Conservation (phyloP, 2,888 invertebrate species). For the Trissoscelio sp. region DNA sequence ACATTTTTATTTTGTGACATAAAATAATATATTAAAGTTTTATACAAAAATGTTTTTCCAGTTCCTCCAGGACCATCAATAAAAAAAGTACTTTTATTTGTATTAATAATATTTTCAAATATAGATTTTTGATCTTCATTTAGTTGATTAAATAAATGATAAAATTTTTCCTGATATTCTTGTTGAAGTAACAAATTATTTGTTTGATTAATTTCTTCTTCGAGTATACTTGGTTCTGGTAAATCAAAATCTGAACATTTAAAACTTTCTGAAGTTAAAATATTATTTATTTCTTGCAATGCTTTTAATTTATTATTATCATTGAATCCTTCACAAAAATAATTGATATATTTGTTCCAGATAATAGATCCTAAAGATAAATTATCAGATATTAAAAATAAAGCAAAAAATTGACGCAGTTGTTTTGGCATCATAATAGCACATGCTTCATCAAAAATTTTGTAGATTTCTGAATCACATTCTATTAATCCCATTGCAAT, state of each 20-base stretch:
- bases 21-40: too few species aligned
- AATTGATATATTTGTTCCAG: constrained; percentile 31
- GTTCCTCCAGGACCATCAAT: too few species aligned
- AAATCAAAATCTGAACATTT: constrained; percentile 36
- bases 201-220: background rate
- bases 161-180: background rate
- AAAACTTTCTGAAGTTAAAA: constrained; percentile 24
- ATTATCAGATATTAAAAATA: constrained; percentile 28
- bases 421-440: constrained; percentile 21
- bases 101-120: background rate
- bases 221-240: background rate
- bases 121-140: constrained; percentile 1
- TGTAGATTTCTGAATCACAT: background rate
- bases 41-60: too few species aligned
- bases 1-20: too few species aligned
- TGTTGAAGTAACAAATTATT: background rate
- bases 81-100: background rate
- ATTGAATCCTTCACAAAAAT: constrained; percentile 35
- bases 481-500: constrained; percentile 36
- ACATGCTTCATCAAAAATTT: constrained; percentile 16
- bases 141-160: background rate
- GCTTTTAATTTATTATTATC: constrained; percentile 15
- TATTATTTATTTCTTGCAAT: constrained; percentile 17
- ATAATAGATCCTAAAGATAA: constrained; percentile 20
- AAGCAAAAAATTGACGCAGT: constrained; percentile 19